A percentile compares a stretch with the other conserved stretches of the same genome.
phyloP scores from a whole-genome alignment of 2,113 vertebrate genomes.

The Pavo muticus region DNA sequence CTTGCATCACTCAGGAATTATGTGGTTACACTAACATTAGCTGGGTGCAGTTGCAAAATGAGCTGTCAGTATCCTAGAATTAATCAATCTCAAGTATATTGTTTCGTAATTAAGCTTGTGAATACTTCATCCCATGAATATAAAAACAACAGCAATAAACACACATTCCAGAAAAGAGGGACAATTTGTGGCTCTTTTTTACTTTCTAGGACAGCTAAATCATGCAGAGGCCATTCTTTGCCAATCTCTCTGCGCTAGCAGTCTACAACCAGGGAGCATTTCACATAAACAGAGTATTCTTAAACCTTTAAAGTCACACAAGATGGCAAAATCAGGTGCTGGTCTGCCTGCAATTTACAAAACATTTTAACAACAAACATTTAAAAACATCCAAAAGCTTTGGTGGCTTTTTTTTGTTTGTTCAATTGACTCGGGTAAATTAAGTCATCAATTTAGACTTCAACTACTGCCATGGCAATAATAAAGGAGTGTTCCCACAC shows the following conservation, averaged over 20 bases:
- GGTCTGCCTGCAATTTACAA: not conserved
- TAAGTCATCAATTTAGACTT: not conserved
- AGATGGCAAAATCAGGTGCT: not conserved
- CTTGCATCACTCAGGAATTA: slow-evolving; percentile 61
- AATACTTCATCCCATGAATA: slow-evolving; percentile 32
- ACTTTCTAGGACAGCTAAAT: slow-evolving; percentile 13
- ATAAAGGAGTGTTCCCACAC: not conserved
- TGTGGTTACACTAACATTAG: slow-evolving; percentile 31
- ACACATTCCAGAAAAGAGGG: not conserved
- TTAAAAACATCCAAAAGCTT: not conserved
- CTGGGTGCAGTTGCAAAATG: slow-evolving; percentile 11
- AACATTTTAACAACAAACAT: not conserved
- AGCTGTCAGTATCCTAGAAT: slow-evolving; percentile 58
- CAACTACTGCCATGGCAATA: not conserved
- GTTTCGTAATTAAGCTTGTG: slow-evolving; percentile 50
- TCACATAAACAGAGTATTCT: not conserved
- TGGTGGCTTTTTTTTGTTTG: not conserved
- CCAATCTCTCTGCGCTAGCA: not conserved
- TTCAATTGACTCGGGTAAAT: slow-evolving; percentile 7
- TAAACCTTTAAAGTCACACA: not conserved
- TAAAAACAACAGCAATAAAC: slow-evolving; percentile 48
- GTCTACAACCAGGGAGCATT: not conserved
- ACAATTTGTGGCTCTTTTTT: slow-evolving; percentile 22
- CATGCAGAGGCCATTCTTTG: not conserved
- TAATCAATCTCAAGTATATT: slow-evolving; percentile 56